phyloP scores from a whole-genome alignment of 2,797 vertebrate species.

The Hylomyscus alleni region DNA sequence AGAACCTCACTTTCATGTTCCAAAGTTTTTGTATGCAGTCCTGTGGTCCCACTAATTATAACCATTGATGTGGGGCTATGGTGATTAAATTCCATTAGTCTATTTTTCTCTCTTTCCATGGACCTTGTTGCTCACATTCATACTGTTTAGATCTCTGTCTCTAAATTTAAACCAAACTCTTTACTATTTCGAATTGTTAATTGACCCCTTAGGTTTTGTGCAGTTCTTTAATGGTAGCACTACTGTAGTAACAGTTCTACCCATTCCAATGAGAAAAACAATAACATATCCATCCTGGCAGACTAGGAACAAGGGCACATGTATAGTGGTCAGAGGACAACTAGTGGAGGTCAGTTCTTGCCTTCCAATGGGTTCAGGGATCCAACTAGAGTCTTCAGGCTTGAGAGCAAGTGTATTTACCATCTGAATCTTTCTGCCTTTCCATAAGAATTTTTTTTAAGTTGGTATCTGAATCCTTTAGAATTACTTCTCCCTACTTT shows the following conservation, averaged over 20 bases:
- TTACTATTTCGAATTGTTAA: background rate
- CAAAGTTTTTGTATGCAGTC: background rate
- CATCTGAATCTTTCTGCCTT: background rate
- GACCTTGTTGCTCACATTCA: background rate
- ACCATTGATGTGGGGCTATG: background rate
- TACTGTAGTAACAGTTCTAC: background rate
- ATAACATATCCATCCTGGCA: background rate
- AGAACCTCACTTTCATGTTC: background rate
- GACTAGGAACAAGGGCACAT: background rate
- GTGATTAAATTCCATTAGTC: background rate
- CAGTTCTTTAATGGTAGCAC: background rate
- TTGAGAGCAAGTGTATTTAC: background rate
- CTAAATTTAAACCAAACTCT: constrained; percentile 30
- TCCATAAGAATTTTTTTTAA: background rate
- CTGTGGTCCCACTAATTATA: background rate
- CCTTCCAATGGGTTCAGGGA: background rate
- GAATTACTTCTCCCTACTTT: constrained; percentile 24
- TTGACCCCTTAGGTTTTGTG: background rate
- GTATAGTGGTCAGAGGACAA: background rate
- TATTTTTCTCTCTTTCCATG: background rate
- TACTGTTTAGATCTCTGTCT: background rate
- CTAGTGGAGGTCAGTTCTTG: background rate
- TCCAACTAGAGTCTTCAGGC: background rate
- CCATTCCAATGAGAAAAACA: background rate
- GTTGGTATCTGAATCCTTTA: background rate